These are phyloP conservation scores for Heterotis niloticus DNA, from an alignment of 2,113 vertebrate genomes.

Conservation along the genomic window DNA sequence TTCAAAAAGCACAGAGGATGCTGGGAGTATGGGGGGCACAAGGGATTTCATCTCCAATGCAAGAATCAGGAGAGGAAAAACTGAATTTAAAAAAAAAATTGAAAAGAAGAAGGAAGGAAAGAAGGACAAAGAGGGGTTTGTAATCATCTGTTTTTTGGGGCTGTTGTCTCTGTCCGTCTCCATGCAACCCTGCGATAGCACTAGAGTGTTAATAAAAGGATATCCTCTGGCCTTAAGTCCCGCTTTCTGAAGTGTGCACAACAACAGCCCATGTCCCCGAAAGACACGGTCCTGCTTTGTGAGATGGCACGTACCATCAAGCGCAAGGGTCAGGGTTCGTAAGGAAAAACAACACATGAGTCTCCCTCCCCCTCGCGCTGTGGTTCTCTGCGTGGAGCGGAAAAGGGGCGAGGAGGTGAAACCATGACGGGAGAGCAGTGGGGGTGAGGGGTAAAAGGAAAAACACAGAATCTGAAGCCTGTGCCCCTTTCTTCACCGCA, in stretches of 20 bases:
- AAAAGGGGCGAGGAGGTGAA: not conserved
- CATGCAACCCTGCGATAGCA: not conserved
- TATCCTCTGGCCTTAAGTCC: conserved; percentile 45
- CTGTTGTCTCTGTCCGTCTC: not conserved
- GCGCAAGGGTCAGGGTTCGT: conserved; percentile 38
- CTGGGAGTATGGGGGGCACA: not conserved
- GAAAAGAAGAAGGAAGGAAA: not conserved
- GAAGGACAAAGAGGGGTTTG: not conserved
- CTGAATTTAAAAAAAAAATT: not conserved
- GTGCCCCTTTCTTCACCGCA: not conserved
- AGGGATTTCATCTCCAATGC: not conserved
- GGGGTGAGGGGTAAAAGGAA: not conserved
- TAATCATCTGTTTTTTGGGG: not conserved
- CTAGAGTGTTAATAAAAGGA: conserved; percentile 36
- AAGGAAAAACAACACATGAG: conserved; percentile 30
- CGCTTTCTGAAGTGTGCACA: conserved; percentile 31
- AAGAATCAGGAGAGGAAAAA: not conserved
- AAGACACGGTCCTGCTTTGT: conserved; percentile 35
- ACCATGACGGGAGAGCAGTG: not conserved
- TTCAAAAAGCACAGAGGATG: not conserved
- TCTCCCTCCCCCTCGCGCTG: not conserved
- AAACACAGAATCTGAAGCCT: not conserved
- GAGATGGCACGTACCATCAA: conserved; percentile 41
- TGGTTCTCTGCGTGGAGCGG: conserved; percentile 26
- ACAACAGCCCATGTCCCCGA: conserved; percentile 35